These are phyloP conservation scores for Gymnarchus niloticus DNA, from an alignment of 2,113 vertebrate genomes.

Conservation along the genomic window DNA sequence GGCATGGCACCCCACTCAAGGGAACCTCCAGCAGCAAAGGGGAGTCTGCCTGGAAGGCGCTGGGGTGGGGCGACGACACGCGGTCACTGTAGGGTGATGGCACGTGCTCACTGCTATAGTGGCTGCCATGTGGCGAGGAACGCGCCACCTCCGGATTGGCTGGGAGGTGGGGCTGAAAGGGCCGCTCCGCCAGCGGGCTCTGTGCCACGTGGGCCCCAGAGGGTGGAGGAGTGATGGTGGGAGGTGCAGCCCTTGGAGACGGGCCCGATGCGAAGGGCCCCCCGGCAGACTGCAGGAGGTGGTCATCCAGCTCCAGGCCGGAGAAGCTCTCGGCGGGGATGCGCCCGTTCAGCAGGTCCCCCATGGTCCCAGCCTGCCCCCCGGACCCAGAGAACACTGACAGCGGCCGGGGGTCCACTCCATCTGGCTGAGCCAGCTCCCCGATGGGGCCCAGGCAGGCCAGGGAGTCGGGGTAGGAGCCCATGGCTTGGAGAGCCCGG, in stretches of 20 bases:
- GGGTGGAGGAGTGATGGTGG: constrained; percentile 55
- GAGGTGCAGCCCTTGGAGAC: constrained; percentile 67
- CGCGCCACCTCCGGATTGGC: constrained; percentile 80
- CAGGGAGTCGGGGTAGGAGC: constrained; percentile 76
- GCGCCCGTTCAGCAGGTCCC: constrained; percentile 86
- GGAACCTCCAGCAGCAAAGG: constrained; percentile 90
- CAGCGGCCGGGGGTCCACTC: constrained; percentile 72
- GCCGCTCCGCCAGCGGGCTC: constrained; percentile 79
- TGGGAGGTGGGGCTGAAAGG: constrained; percentile 84
- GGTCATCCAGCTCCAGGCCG: constrained; percentile 89
- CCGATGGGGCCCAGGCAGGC: constrained; percentile 95
- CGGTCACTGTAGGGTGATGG: constrained; percentile 93
- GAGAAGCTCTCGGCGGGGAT: constrained; percentile 86
- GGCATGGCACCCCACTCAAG: constrained; percentile 77
- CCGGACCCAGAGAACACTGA: constrained; percentile 68
- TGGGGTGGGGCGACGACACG: constrained; percentile 82
- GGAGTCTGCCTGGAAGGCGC: constrained; percentile 83
- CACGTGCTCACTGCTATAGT: constrained; percentile 93
- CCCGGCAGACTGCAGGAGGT: constrained; percentile 79
- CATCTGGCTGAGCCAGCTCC: constrained; percentile 78
- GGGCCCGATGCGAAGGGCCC: constrained; percentile 75
- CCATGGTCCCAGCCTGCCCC: constrained; percentile 75
- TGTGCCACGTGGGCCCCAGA: constrained; percentile 70
- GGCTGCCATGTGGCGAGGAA: constrained; percentile 85
- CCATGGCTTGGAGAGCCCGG: constrained; percentile 91